These are phyloP conservation scores for Ctenoplectra terminalis DNA, from an alignment of 1,140 invertebrate genomes.

Conservation along the genomic window DNA sequence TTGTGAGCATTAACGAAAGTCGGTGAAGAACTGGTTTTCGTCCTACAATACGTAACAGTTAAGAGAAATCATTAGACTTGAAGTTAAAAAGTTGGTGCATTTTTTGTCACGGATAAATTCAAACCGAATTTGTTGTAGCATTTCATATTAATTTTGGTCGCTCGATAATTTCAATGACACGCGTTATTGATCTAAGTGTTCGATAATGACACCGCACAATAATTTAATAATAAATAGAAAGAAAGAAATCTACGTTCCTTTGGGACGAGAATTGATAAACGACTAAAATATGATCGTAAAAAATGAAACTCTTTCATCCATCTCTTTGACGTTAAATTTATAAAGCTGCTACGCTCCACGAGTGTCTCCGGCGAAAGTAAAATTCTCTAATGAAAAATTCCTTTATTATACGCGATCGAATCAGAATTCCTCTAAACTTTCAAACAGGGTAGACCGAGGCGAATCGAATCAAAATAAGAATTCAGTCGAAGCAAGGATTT, in stretches of 20 bases:
- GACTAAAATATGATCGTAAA: too few relatives aligned
- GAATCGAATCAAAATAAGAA: too few relatives aligned
- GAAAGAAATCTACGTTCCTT: background rate
- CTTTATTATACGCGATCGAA: background rate
- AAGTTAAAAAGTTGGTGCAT: too few relatives aligned
- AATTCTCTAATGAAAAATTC: background rate
- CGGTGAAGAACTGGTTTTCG: background rate
- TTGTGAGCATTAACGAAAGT: background rate
- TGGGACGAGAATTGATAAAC: background rate
- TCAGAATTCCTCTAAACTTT: too few relatives aligned
- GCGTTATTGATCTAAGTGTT: background rate
- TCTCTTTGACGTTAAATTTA: background rate
- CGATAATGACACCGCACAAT: background rate
- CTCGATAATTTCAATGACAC: background rate
- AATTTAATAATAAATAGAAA: background rate
- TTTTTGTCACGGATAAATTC: too few relatives aligned
- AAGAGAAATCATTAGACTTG: too few relatives aligned
- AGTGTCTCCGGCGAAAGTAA: background rate
- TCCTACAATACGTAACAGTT: too few relatives aligned
- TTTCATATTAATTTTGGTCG: too few relatives aligned
- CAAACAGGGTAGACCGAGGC: too few relatives aligned
- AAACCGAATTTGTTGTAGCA: too few relatives aligned
- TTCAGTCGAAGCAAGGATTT: too few relatives aligned
- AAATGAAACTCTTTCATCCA: background rate
- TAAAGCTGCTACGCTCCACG: background rate